phyloP scores from a whole-genome alignment of 2,888 invertebrate genomes.

The Aporophyla lueneburgensis region DNA sequence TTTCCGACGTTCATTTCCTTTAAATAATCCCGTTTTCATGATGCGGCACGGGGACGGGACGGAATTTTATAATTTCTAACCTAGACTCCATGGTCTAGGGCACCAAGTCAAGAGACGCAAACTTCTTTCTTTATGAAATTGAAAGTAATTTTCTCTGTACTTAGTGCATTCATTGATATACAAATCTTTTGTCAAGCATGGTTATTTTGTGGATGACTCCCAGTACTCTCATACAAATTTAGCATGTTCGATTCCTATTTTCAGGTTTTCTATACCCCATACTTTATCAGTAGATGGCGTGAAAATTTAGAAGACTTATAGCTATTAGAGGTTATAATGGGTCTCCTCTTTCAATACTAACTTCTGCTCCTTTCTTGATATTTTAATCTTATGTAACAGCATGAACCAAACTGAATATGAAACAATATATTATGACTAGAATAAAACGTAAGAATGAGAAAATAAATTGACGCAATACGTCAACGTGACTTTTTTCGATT shows the following conservation, averaged over 20 bases:
- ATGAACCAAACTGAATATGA: constrained; percentile 2
- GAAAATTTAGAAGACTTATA: background rate
- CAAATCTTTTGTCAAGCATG: background rate
- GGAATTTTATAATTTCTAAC: background rate
- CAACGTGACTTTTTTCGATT: constrained; percentile 53
- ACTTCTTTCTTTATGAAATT: too few species aligned
- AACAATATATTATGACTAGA: constrained; percentile 1
- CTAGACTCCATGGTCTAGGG: too few species aligned
- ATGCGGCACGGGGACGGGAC: constrained; percentile 40
- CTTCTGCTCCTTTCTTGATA: background rate
- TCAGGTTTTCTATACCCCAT: background rate
- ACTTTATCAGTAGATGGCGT: background rate
- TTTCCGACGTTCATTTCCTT: constrained; percentile 68
- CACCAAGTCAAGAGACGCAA: too few species aligned
- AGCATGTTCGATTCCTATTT: background rate
- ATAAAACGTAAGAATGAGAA: constrained; percentile 2
- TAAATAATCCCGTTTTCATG: constrained; percentile 47
- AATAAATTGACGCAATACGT: constrained; percentile 37
- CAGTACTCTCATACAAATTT: background rate
- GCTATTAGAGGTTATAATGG: background rate
- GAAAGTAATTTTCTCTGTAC: too few species aligned
- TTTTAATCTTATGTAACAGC: background rate
- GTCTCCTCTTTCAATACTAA: too few species aligned
- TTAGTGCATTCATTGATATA: background rate
- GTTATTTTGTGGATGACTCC: background rate